Percentiles rank a stretch among this genome's conserved stretches.
These are phyloP conservation scores for Mercenaria mercenaria DNA, from an alignment of 1,140 invertebrate species.

Conservation along the genomic window DNA sequence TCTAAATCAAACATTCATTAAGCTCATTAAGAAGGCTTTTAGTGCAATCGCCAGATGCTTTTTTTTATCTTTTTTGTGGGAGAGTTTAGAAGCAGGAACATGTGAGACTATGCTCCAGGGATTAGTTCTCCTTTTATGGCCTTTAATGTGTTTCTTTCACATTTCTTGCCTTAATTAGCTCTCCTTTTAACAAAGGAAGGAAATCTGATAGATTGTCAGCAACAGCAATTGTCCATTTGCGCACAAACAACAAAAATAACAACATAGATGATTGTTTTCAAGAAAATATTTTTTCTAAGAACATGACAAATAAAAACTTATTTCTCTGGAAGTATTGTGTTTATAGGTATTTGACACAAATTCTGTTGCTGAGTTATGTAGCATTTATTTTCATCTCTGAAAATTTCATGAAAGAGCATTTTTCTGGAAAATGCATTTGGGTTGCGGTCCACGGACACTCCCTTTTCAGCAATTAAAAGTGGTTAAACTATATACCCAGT, in stretches of 20 bases:
- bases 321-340: no score
- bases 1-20: constrained; percentile 33
- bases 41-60: neutral
- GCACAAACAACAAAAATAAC: neutral
- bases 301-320: no score
- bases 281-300: neutral
- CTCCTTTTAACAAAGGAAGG: constrained; percentile 38
- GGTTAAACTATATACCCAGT: no score
- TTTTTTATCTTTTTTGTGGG: constrained; percentile 6
- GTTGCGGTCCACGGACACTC: no score
- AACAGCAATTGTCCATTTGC: constrained; percentile 26
- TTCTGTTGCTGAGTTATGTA: no score
- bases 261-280: neutral
- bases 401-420: no score
- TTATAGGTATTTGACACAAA: no score
- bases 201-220: constrained; percentile 45
- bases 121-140: constrained; percentile 19
- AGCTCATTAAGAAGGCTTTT: neutral
- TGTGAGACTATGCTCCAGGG: neutral
- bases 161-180: constrained; percentile 45
- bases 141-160: constrained; percentile 38
- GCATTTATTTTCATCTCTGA: no score
- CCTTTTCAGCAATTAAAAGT: no score
- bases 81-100: neutral
- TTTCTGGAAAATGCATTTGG: no score